phyloP scores from a whole-genome alignment of 1,140 invertebrate genomes.

The Drosophila gunungcola region DNA sequence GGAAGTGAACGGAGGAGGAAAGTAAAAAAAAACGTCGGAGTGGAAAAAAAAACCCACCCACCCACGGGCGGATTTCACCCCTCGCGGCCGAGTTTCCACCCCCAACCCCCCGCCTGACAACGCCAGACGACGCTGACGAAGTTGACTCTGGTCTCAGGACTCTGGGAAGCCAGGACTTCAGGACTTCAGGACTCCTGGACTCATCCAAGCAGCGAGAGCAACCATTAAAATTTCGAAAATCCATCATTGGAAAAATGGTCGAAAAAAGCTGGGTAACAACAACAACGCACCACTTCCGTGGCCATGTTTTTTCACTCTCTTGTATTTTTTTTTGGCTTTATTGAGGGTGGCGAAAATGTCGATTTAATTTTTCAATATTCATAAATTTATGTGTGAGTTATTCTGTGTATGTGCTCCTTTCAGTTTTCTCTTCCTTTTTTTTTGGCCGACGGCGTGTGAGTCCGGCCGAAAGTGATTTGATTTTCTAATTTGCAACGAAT shows the following conservation, averaged over 20 bases:
- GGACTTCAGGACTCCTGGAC: slow-evolving; percentile 49
- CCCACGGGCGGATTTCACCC: slow-evolving; percentile 52
- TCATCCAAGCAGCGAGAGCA: slow-evolving; percentile 76
- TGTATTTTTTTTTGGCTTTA: slow-evolving; percentile 29
- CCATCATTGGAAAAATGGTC: slow-evolving; percentile 84
- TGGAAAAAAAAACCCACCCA: slow-evolving; percentile 68
- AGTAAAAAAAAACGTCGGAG: slow-evolving; percentile 29
- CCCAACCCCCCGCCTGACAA: slow-evolving; percentile 52
- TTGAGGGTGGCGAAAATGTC: slow-evolving; percentile 57
- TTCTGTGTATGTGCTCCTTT: neutral
- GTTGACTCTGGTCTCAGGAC: slow-evolving; percentile 43
- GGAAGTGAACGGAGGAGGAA: slow-evolving; percentile 63
- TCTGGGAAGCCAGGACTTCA: slow-evolving; percentile 32
- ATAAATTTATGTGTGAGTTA: slow-evolving; percentile 57
- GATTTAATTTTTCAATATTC: slow-evolving; percentile 81
- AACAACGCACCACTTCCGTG: slow-evolving; percentile 64
- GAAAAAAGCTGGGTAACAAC: slow-evolving; percentile 60
- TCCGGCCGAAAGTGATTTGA: slow-evolving; percentile 70
- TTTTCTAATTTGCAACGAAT: slow-evolving; percentile 76
- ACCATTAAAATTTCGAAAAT: slow-evolving; percentile 85
- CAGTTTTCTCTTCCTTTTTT: slow-evolving; percentile 5
- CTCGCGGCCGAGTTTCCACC: slow-evolving; percentile 31
- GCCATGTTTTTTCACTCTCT: slow-evolving; percentile 65
- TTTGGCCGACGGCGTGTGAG: slow-evolving; percentile 55
- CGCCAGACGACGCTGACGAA: slow-evolving; percentile 66